Percentiles rank a stretch among this genome's conserved stretches.
These are phyloP conservation scores for Campoplex capitator DNA, from an alignment of 2,888 invertebrate genomes.

Conservation along the genomic window DNA sequence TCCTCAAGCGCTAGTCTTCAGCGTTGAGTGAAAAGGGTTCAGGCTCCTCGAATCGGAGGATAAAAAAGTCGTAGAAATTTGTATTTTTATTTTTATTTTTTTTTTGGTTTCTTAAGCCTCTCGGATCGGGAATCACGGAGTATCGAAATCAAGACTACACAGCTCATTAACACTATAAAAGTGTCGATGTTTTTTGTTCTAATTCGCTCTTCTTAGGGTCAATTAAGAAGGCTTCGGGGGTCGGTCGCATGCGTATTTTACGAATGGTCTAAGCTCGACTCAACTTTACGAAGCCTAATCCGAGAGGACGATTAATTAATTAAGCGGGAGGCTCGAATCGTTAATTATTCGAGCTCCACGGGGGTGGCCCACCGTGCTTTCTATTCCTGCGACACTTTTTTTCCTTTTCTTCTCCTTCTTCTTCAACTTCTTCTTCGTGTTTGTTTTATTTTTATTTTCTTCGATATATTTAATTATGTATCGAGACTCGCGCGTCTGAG, in stretches of 20 bases:
- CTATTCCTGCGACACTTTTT: constrained; percentile 43
- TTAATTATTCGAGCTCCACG: constrained; percentile 74
- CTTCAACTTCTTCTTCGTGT: not conserved
- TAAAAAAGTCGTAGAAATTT: not conserved
- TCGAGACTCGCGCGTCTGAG: constrained; percentile 32
- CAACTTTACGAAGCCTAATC: constrained; percentile 56
- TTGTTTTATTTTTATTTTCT: constrained; percentile 19
- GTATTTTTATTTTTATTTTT: not conserved
- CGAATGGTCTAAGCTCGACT: constrained; percentile 52
- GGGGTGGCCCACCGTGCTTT: constrained; percentile 52
- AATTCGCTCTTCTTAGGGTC: constrained; percentile 45
- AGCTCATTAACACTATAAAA: constrained; percentile 57
- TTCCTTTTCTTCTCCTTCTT: constrained; percentile 26
- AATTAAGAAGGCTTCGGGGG: constrained; percentile 59
- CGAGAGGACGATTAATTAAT: constrained; percentile 75
- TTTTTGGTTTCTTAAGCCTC: not conserved
- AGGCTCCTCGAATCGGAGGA: constrained; percentile 19
- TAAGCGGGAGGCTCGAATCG: constrained; percentile 73
- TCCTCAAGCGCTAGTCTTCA: constrained; percentile 30
- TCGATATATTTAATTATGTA: constrained; percentile 62
- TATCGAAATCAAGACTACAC: constrained; percentile 25
- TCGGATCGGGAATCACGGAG: not conserved
- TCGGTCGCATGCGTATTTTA: constrained; percentile 33
- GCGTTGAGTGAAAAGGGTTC: constrained; percentile 27
- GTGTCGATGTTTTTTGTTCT: constrained; percentile 26